Evolutionary conservation across 2,113 vertebrate species (phyloP).

Genomic region (Datnioides undecimradiatus): DNA sequence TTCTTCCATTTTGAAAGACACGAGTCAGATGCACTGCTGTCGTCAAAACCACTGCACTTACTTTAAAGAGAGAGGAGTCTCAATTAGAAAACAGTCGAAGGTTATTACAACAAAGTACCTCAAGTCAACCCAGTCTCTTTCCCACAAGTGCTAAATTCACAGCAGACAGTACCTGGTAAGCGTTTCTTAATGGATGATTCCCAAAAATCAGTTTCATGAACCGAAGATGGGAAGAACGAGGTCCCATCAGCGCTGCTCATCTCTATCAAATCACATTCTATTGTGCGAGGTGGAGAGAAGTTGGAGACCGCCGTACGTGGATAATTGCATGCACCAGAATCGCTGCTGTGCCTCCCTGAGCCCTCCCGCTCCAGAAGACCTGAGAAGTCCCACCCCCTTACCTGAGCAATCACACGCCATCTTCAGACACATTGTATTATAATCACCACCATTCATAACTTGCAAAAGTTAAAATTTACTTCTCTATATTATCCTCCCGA

Average conservation of each 20-base stretch:
- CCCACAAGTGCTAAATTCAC: slow-evolving; percentile 7
- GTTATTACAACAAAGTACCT: not conserved
- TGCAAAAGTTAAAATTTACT: slow-evolving; percentile 41
- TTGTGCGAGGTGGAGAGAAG: slow-evolving; percentile 60
- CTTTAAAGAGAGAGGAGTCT: no score
- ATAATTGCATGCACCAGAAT: slow-evolving; percentile 60
- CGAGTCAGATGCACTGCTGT: not conserved
- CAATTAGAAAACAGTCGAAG: not conserved
- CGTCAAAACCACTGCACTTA: not conserved
- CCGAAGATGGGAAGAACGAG: not conserved
- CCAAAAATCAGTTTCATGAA: slow-evolving; percentile 17
- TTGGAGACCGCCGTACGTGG: not conserved
- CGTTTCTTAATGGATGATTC: not conserved
- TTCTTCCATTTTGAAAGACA: not conserved
- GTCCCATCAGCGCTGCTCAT: slow-evolving; percentile 24
- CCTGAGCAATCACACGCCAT: slow-evolving; percentile 82
- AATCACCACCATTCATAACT: slow-evolving; percentile 82
- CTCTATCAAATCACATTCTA: slow-evolving; percentile 68
- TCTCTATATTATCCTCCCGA: slow-evolving; percentile 12
- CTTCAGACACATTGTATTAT: slow-evolving; percentile 80
- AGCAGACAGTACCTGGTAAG: not conserved
- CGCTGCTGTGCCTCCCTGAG: slow-evolving; percentile 30
- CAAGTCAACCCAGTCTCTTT: not conserved
- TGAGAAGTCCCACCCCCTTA: slow-evolving; percentile 55
- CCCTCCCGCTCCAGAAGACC: slow-evolving; percentile 20